Evolutionary conservation across 2,888 invertebrate genomes (phyloP), one percentile per base, ranked within the genome.

Genomic region (Nezara viridula): DNA sequence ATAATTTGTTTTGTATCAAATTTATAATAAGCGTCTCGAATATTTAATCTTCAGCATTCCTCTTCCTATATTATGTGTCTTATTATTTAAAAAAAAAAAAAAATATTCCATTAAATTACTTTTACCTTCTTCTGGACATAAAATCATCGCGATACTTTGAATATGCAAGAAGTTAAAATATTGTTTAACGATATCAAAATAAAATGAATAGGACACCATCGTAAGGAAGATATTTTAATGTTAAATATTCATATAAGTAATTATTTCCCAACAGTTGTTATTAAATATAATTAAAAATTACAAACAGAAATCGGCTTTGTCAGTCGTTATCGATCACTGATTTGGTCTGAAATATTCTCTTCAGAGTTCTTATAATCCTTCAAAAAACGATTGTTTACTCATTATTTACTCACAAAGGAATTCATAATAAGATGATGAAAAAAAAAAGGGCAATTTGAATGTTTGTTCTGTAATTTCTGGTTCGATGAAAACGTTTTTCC

Each of bases 81-180:
- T n/a, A n/a, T n/a, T n/a, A n/a, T n/a, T n/a, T n/a, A n/a, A n/a
- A n/a, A n/a, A n/a, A n/a, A n/a, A n/a, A n/a, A n/a, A n/a, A n/a
- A n/a, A n/a, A n/a, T n/a, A n/a, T n/a, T n/a, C n/a, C n/a, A n/a
- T n/a, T n/a, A n/a, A n/a, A n/a, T n/a, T n/a, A n/a, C 6, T 37
- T 19, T 77, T 77, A 77, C 77, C 77, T 77, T 77, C 77, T 4
- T 24, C 40, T 40, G 77, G 40, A 40, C 77, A 77, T 77, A 77
- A 40, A 0, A 77, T 19, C 77, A 77, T 77, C n/a, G 40, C 77
- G 4, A 77, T 40, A 32, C 77, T 77, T 40, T 77, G 77, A 9
- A 77, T 77, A 37, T 40, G 77, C 77, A 77, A 24, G 16, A 77
- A 77, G 37, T 77, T 77, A 40, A 40, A 77, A 77, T 40, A 77